Percentiles rank a stretch among this genome's conserved stretches.
phyloP scores from a whole-genome alignment of 2,113 vertebrate species.

The Phylloscopus whistleri region DNA sequence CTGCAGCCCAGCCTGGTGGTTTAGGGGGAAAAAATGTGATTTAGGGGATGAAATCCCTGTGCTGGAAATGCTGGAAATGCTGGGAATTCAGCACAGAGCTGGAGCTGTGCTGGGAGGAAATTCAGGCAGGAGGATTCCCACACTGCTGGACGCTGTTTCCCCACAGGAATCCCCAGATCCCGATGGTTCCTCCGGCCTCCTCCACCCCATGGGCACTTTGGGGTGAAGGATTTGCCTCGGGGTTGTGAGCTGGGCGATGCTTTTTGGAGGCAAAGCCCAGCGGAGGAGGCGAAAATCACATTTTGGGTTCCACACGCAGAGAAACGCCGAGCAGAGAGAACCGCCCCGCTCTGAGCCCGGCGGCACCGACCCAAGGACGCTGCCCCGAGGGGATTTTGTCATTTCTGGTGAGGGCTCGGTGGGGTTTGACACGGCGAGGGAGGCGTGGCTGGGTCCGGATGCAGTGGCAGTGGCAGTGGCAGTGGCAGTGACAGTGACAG shows the following conservation, averaged over 20 bases:
- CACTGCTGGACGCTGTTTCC: rapidly evolving
- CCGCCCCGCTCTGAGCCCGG: rapidly evolving
- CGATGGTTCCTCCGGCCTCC: background rate
- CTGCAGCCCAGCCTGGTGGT: background rate
- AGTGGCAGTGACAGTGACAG: no score
- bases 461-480: no score
- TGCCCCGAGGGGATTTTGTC: background rate
- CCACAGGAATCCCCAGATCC: rapidly evolving
- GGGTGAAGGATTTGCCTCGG: background rate
- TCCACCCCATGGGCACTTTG: rapidly evolving
- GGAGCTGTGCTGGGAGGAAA: background rate
- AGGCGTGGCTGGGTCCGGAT: background rate
- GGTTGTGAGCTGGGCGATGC: background rate
- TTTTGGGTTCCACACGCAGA: background rate
- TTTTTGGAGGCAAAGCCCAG: background rate
- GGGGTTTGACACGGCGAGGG: background rate
- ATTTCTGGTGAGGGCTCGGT: rapidly evolving
- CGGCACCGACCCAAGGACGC: rapidly evolving
- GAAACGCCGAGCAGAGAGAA: background rate
- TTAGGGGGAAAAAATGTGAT: background rate
- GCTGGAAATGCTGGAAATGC: background rate
- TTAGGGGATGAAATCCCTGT: background rate
- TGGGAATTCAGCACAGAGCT: background rate
- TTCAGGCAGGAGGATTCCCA: background rate
- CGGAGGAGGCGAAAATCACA: background rate